Evolutionary conservation across 2,888 invertebrate species (phyloP).

Genomic region (Matsumyia berberina): DNA sequence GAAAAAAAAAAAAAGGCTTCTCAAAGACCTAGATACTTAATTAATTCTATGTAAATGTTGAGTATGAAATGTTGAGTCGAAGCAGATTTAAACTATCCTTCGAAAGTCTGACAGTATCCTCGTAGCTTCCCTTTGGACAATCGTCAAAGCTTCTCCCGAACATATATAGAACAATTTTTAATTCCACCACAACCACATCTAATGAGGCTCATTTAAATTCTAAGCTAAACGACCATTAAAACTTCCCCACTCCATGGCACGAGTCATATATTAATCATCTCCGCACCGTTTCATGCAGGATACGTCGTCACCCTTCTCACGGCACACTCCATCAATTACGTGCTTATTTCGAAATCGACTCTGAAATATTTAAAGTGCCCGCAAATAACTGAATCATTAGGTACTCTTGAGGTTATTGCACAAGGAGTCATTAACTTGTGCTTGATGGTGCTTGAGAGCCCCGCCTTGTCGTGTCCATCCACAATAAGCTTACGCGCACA

Average conservation of each 20-base stretch:
- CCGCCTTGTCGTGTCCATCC: neutral
- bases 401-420: constrained; percentile 2
- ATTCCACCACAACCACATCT: neutral
- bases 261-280: neutral
- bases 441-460: no score
- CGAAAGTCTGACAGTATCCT: no score
- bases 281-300: neutral
- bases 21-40: no score
- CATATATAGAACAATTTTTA: no score
- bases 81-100: no score
- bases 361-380: constrained; percentile 13
- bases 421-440: constrained; percentile 28
- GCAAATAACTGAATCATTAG: constrained; percentile 9
- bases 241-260: neutral
- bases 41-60: no score
- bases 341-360: constrained; percentile 1
- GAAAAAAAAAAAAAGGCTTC: no score
- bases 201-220: neutral
- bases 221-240: neutral
- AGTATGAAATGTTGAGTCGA: no score
- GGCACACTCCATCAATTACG: neutral
- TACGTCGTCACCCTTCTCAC: neutral
- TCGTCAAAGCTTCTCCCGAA: no score
- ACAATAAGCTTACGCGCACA: neutral
- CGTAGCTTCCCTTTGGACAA: no score